Base-by-base conservation (phyloP, 2,113 vertebrate species). In the Aegypius monachus region DNA sequence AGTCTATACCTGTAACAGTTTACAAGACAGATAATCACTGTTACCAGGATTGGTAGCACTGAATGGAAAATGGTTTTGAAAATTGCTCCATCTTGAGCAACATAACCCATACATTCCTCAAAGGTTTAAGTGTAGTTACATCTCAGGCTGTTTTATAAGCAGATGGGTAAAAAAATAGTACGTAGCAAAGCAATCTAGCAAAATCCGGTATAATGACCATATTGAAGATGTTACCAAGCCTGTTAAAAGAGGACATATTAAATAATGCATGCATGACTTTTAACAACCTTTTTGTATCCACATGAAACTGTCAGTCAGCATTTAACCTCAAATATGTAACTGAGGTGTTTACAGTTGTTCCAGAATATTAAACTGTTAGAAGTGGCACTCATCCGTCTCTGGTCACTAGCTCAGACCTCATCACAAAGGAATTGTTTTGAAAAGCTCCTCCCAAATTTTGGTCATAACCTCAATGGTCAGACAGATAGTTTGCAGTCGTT, bases 371-470 rank as follows among this genome's bases (percentile, higher is more conserved):
- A 77, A 72, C 1, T 3, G 4, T 75, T 86, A 72, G 29, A 94
- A 95, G 48, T 67, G 63, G 88, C n/a, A 81, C 40, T 56, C 38
- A 65, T 58, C 42, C 1, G 3, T 71, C 72, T 86, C 21, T 40
- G 84, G 26, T 32, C 53, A 62, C 56, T 89, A 80, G 48, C 59
- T 82, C 19, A 91, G 48, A 95, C 42, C 52, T 97, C 62, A 88
- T 82, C 61, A 93, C 63, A 84, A 91, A 94, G 45, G 63, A 96
- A 91, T 93, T 90, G 55, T 80, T 96, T 95, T 95, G 55, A 93
- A 96, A 85, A 89, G 36, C 25, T 92, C 65, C 56, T 94, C 65
- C 43, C 63, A 87, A 43, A 71, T 70, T 77, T 78, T 61, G 62
- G 70, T 73, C 84, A 73, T 86, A 95, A 91, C 68, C 42, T 19